Conservation (phyloP, 2,888 invertebrate species). For the Nipponacmea schrenckii region DNA sequence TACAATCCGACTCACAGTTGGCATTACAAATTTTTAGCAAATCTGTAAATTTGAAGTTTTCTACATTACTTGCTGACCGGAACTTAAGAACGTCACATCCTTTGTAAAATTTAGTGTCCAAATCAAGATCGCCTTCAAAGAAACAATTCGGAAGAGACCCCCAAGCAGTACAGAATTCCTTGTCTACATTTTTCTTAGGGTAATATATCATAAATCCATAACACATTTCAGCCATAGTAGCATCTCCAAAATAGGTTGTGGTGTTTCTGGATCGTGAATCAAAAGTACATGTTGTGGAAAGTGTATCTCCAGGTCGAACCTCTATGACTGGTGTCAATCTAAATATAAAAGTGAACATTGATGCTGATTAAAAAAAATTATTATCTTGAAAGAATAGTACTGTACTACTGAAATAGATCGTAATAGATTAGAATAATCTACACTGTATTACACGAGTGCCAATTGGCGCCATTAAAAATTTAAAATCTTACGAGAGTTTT, state of each 20-base stretch:
- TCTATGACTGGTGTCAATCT: conserved; percentile 36
- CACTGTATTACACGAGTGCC: too few relatives aligned
- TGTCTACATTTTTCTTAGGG: conserved; percentile 32
- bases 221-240: conserved; percentile 51
- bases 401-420: background rate
- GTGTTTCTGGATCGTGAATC: conserved; percentile 20
- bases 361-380: too few relatives aligned
- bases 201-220: conserved; percentile 48
- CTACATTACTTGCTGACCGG: too few relatives aligned
- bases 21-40: too few relatives aligned
- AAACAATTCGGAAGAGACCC: conserved; percentile 31
- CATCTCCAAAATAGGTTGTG: conserved; percentile 43
- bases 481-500: too few relatives aligned
- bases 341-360: too few relatives aligned
- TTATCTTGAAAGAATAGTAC: too few relatives aligned
- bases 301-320: conserved; percentile 41
- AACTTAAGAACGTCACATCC: too few relatives aligned
- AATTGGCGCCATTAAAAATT: too few relatives aligned
- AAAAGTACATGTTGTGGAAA: conserved; percentile 40
- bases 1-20: too few relatives aligned
- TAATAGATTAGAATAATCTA: conserved; percentile 17
- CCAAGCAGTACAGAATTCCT: conserved; percentile 35
- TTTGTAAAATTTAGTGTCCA: background rate
- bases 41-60: too few relatives aligned
- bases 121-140: background rate